Base-by-base conservation (phyloP, 1,140 invertebrate genomes). In the Varroa destructor region DNA sequence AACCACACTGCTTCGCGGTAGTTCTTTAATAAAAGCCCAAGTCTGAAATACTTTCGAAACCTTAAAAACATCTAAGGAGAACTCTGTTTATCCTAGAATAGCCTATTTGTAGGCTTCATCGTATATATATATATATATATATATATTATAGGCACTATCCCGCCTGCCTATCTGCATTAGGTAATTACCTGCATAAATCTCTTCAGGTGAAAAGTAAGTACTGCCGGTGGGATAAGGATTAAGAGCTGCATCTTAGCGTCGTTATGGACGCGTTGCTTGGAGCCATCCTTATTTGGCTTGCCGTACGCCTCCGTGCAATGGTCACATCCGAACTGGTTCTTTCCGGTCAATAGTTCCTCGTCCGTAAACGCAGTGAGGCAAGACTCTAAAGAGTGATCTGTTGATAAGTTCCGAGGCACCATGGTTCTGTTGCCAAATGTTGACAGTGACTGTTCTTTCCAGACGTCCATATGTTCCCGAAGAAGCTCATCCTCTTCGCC, bases 141-240 rank as follows among this genome's bases (percentile, higher is more conserved):
- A 25, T 25, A 25, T 25, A 25, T 25, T 25, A 51, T 51, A 5
- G 46, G 3, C 8, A 8, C 46, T 51, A 51, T 51, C 8, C 8
- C 4, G 46, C 46, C 46, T 5, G 4, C 46, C 46, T 51, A 8
- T 51, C 46, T 51, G 8, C 46, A 3, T 3, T 3, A 12, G 57
- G 57, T 36, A 12, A 36, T 75, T 73, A 82, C 81, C 79, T 84
- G 83, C 76, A 83, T 81, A 78, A 85, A 85, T 56, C 96, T 80
- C 80, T 99, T 98, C 61, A 99, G 80, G 78, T 98, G 95, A 36
- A 98, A 80, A 46, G 97, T 97, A 0, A 99, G 83, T 72, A 97
- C 86, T 3, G 91, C 87, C 1, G 96, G 96, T 43, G 93, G 91
- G 77, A 85, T 86, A 72, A 88, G 89, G 12, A 99, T 87, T 1